Evolutionary conservation across 2,113 vertebrate species (phyloP).

Genomic region (Cottus gobio): DNA sequence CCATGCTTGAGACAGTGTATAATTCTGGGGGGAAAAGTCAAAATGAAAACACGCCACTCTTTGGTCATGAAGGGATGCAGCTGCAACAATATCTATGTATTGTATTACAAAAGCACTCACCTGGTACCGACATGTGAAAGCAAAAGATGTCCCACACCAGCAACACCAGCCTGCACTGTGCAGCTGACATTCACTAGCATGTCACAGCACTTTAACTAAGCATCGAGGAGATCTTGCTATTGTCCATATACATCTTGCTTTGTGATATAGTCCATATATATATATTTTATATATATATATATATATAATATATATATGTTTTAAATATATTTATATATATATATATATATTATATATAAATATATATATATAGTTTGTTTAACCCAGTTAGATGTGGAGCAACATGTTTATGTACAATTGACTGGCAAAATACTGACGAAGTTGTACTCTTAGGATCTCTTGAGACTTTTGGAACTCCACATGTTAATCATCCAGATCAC

Average conservation of each 20-base stretch:
- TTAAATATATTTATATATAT: no score
- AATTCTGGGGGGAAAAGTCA: not conserved
- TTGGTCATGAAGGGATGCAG: not conserved
- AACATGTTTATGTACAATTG: not conserved
- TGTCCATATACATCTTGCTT: no score
- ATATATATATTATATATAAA: no score
- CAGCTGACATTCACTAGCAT: not conserved
- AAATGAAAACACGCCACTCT: not conserved
- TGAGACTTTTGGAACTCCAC: not conserved
- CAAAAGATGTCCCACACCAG: not conserved
- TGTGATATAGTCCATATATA: no score
- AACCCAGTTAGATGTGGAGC: not conserved
- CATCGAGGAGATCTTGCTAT: no score
- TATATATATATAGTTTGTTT: no score
- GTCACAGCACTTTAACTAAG: no score
- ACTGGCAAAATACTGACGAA: not conserved
- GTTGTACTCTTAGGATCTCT: not conserved
- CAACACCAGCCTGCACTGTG: not conserved
- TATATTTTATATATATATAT: no score
- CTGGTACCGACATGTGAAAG: not conserved
- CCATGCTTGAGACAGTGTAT: not conserved
- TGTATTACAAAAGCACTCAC: not conserved
- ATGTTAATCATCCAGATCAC: not conserved
- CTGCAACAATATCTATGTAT: not conserved
- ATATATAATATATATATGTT: no score